Conservation (phyloP, 1,140 invertebrate species). For the Papilio machaon region DNA sequence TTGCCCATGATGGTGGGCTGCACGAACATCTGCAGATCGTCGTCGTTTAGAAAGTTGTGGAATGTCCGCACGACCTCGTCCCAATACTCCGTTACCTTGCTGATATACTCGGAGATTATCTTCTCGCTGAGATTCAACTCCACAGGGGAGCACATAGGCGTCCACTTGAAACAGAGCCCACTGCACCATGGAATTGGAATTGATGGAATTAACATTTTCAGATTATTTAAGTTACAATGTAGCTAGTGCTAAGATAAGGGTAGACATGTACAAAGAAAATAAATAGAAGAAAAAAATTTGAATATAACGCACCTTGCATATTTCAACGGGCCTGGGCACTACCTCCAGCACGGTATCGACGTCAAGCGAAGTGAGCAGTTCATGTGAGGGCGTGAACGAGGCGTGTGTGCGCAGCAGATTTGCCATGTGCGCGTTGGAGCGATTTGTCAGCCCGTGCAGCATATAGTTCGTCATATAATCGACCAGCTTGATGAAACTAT, state of each 20-base stretch:
- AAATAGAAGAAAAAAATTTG: not conserved
- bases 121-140: conserved; percentile 83
- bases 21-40: conserved; percentile 73
- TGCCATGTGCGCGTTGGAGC: conserved; percentile 85
- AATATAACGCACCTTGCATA: conserved; percentile 60
- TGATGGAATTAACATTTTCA: not conserved
- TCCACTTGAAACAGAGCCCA: conserved; percentile 83
- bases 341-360: conserved; percentile 78
- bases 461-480: conserved; percentile 89
- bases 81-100: conserved; percentile 83
- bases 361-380: conserved; percentile 50
- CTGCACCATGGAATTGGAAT: conserved; percentile 66
- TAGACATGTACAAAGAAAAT: not conserved
- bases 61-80: conserved; percentile 82
- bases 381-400: conserved; percentile 55
- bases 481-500: conserved; percentile 89
- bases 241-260: not conserved
- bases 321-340: conserved; percentile 78
- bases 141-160: conserved; percentile 78
- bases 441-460: conserved; percentile 85
- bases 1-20: conserved; percentile 90
- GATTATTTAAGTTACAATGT: not conserved
- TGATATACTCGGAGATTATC: conserved; percentile 80
- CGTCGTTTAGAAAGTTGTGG: conserved; percentile 83
- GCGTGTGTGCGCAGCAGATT: conserved; percentile 83